A percentile compares a stretch with the other conserved stretches of the same genome.
phyloP scores from a whole-genome alignment of 1,140 invertebrate genomes.

The Drosophila saltans region DNA sequence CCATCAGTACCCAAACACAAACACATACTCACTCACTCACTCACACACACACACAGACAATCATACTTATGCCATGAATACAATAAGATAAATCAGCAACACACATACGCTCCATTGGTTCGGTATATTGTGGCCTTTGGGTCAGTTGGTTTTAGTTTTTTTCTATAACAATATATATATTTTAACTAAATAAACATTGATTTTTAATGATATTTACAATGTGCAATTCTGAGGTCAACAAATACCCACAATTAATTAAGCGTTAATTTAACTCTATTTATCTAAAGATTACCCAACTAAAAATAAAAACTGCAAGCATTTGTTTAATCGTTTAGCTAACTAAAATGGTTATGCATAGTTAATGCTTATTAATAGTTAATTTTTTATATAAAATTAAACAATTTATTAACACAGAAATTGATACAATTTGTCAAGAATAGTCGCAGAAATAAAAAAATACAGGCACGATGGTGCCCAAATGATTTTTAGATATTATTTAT shows the following conservation, averaged over 20 bases:
- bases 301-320: not conserved
- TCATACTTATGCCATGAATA: not conserved
- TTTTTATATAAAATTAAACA: no score
- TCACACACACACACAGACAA: no score
- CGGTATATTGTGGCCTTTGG: constrained; percentile 7
- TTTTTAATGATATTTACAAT: constrained; percentile 22
- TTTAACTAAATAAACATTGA: constrained; percentile 59
- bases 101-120: constrained; percentile 41
- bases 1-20: constrained; percentile 17
- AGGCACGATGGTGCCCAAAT: no score
- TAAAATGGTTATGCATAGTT: no score
- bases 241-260: constrained; percentile 53
- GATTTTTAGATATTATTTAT: no score
- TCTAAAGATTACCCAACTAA: no score
- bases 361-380: no score
- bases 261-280: constrained; percentile 41
- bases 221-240: constrained; percentile 20
- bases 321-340: no score
- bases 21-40: constrained; percentile 9
- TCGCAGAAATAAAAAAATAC: no score
- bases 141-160: constrained; percentile 24
- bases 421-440: no score
- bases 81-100: constrained; percentile 31
- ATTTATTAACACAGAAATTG: no score
- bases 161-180: constrained; percentile 32